phyloP scores from a whole-genome alignment of 2,797 vertebrate species.

The Schizothorax lantsangensis region DNA sequence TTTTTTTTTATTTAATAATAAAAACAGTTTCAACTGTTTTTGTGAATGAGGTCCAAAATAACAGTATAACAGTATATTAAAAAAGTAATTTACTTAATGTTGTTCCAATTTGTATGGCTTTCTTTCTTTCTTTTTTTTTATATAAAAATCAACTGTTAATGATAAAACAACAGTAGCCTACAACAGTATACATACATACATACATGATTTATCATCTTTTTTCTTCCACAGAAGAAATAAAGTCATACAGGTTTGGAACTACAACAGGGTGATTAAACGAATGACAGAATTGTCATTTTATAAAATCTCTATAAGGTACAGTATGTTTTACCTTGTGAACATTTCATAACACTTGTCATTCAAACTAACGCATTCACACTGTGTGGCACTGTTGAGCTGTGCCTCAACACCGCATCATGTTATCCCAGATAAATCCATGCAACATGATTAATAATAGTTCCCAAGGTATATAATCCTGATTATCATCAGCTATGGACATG shows the following conservation, averaged over 20 bases:
- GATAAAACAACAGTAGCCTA: too few species aligned
- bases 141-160: background rate
- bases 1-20: background rate
- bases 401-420: constrained; percentile 24
- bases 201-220: background rate
- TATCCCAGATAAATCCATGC: constrained; percentile 48
- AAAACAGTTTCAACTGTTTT: background rate
- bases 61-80: too few species aligned
- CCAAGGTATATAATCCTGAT: constrained; percentile 59
- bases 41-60: background rate
- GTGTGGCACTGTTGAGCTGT: constrained; percentile 65
- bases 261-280: background rate
- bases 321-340: background rate
- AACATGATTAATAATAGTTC: constrained; percentile 60
- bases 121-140: background rate
- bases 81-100: background rate
- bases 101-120: too few species aligned
- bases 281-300: background rate
- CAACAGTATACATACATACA: background rate
- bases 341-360: constrained; percentile 16
- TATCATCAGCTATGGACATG: constrained; percentile 50
- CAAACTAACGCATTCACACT: constrained; percentile 52
- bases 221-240: background rate
- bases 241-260: background rate
- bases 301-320: background rate